Base-by-base conservation (phyloP, 1,140 invertebrate species). In the Nephila pilipes region DNA sequence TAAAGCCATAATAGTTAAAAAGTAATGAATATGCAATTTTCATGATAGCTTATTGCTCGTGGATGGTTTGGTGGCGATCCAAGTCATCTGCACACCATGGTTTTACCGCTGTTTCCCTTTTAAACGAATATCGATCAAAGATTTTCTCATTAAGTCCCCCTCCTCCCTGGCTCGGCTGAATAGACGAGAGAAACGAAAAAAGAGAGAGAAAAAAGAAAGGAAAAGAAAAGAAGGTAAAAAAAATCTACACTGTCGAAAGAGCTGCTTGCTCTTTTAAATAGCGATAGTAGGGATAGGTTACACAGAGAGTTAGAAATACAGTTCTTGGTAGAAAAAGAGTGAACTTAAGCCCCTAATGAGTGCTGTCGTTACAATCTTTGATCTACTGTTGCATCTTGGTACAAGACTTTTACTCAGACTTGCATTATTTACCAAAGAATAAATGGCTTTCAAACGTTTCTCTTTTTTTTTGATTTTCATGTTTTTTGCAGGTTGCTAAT, bases 141-240 rank as follows among this genome's bases (percentile, higher is more conserved):
- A 88, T 88, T 88, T 88, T 88, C 87, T 88, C 87, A 88, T 88
- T 88, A 88, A 88, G 60, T 75, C 38, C 54, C 65, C 87, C n/a
- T 88, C 60, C 85, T 36, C 85, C 20, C 32, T 57, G 29, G 38
- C 22, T 55, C 46, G 58, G 22, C 38, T 75, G 36, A 55, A 88
- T 60, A 88, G n/a, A 55, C 25, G n/a, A 25, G 25, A 83, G 54
- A 83, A 83, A 29, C 25, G 22, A n/a, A 6, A 29, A 25, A 83
- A 83, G 25, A 12, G 2, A n/a, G 22, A 2, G 63, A 29, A 29
- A 29, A 46, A 57, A 12, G 25, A 83, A 83, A 10, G 54, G 12
- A 54, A 46, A 5, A 1, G 12, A 14, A 83, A 55, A 83, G 29
- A 81, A 83, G 54, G 65, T 25, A 65, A 65, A 65, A n/a, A n/a